phyloP scores from a whole-genome alignment of 2,888 invertebrate species.

The Caenorhabditis sp. region DNA sequence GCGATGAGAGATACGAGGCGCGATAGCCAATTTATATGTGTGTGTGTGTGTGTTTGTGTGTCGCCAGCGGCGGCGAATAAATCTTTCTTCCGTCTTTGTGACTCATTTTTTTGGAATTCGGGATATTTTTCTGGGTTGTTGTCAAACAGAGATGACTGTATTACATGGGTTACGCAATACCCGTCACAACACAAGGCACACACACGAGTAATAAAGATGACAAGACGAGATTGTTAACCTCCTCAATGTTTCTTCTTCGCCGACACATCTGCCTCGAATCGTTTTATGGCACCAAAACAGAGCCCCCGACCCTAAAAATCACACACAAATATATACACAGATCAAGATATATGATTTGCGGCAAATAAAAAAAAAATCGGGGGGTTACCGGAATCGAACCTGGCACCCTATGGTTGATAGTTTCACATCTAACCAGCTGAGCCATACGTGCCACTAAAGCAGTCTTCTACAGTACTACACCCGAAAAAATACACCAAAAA shows the following conservation, averaged over 20 bases:
- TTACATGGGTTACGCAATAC: not conserved
- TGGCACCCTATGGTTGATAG: no score
- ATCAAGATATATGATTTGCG: not conserved
- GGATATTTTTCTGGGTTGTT: not conserved
- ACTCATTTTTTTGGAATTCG: not conserved
- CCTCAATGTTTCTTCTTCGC: not conserved
- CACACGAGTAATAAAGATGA: not conserved
- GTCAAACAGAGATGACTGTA: no score
- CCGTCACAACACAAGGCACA: not conserved
- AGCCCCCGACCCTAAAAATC: not conserved
- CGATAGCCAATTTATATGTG: not conserved
- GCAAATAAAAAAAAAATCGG: not conserved
- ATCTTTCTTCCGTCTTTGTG: not conserved
- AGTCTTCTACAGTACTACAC: no score
- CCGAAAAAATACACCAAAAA: no score
- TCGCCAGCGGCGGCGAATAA: not conserved
- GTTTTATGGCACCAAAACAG: not conserved
- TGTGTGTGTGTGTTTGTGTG: not conserved
- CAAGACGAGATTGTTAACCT: conserved; percentile 1
- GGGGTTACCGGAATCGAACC: no score
- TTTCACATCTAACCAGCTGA: no score
- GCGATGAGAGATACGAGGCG: conserved; percentile 4
- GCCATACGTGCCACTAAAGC: no score
- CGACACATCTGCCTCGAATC: conserved; percentile 7
- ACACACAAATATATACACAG: not conserved